These are phyloP conservation scores for Rhaphigaster nebulosa DNA, from an alignment of 2,888 invertebrate species.

Conservation along the genomic window DNA sequence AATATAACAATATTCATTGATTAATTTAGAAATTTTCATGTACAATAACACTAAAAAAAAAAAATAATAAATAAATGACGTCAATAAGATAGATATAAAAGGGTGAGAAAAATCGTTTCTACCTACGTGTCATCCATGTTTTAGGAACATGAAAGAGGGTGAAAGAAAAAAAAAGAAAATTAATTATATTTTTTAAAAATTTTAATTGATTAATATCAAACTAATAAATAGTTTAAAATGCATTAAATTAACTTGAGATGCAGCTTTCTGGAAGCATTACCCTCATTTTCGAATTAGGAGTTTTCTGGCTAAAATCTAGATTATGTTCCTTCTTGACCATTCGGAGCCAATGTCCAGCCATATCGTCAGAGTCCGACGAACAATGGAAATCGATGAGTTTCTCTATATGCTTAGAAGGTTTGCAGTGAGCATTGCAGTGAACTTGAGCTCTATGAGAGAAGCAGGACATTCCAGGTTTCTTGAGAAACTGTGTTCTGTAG, in stretches of 20 bases:
- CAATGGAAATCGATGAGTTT: constrained; percentile 71
- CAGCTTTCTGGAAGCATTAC: constrained; percentile 71
- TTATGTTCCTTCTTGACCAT: constrained; percentile 70
- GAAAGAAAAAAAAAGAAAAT: not conserved
- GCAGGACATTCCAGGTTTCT: constrained; percentile 73
- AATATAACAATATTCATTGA: too few species aligned
- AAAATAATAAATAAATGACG: too few species aligned
- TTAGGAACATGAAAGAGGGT: too few species aligned
- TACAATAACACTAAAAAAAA: too few species aligned
- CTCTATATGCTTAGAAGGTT: constrained; percentile 69
- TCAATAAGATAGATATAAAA: too few species aligned
- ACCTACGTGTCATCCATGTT: too few species aligned
- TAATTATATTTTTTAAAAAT: not conserved
- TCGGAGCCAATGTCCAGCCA: constrained; percentile 67
- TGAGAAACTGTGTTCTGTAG: constrained; percentile 68
- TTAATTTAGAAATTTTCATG: too few species aligned
- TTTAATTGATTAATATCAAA: not conserved
- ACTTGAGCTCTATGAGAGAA: constrained; percentile 74
- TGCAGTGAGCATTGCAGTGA: constrained; percentile 73
- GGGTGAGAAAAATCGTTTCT: too few species aligned
- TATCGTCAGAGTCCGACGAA: constrained; percentile 67
- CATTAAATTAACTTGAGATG: constrained; percentile 53
- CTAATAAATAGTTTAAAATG: not conserved
- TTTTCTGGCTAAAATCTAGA: constrained; percentile 71
- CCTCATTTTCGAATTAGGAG: constrained; percentile 67